Conservation (phyloP, 2,113 vertebrate genomes). For the Gila orcuttii region DNA sequence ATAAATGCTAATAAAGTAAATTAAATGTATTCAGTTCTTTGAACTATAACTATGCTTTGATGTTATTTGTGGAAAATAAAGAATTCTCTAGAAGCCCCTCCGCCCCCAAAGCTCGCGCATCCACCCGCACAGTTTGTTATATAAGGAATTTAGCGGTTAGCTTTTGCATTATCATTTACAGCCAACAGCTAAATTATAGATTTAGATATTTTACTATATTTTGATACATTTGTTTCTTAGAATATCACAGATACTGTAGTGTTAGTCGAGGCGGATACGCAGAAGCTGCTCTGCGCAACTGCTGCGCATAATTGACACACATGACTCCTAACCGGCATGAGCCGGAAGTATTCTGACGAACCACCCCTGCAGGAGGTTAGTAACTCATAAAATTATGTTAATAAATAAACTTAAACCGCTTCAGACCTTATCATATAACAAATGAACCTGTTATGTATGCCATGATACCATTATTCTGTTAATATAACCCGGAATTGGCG, state of each 20-base stretch:
- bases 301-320: slow-evolving; percentile 7
- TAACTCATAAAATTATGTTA: slow-evolving; percentile 24
- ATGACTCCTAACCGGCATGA: slow-evolving; percentile 49
- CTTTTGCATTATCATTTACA: background rate
- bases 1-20: background rate
- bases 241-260: background rate
- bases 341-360: slow-evolving; percentile 60
- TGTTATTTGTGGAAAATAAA: background rate
- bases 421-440: background rate
- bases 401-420: background rate
- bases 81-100: slow-evolving; percentile 2
- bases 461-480: background rate
- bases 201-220: background rate
- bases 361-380: slow-evolving; percentile 59
- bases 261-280: slow-evolving; percentile 7
- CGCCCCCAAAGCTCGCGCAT: background rate
- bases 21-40: background rate
- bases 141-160: background rate
- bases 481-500: background rate
- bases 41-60: background rate
- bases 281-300: background rate
- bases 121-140: background rate
- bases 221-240: background rate
- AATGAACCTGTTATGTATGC: background rate
- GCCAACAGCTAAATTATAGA: background rate